Conservation (phyloP, 92 coral and sea anemone species). For the Phenganax marumi region DNA sequence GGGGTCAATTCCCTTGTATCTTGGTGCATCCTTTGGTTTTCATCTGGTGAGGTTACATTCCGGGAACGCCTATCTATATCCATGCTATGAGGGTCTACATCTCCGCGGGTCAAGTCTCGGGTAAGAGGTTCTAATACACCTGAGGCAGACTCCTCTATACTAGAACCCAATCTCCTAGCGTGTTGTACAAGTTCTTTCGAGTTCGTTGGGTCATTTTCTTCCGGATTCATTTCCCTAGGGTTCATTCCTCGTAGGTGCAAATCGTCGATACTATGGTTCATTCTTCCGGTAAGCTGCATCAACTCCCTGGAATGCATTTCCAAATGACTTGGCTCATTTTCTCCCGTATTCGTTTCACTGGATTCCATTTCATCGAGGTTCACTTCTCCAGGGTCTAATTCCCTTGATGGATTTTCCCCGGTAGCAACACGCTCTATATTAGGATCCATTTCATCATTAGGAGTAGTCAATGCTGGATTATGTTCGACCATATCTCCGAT, state of each 20-base stretch:
- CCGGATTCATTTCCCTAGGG: neutral
- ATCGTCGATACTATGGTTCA: neutral
- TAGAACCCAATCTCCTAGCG: too few species aligned
- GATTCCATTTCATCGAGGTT: neutral
- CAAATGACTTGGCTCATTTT: neutral
- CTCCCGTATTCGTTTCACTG: neutral
- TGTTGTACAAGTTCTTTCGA: too few species aligned
- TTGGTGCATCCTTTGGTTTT: neutral
- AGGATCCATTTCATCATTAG: neutral
- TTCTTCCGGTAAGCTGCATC: neutral
- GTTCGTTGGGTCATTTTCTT: too few species aligned
- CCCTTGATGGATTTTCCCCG: neutral
- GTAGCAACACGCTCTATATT: neutral
- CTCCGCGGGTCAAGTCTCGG: neutral
- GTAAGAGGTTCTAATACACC: constrained; percentile 12
- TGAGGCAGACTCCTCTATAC: too few species aligned
- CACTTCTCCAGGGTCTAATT: neutral
- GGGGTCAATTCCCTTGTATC: neutral
- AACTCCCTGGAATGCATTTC: neutral
- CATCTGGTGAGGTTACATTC: neutral
- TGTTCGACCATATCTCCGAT: neutral
- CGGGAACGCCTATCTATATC: neutral
- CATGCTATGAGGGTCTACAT: neutral
- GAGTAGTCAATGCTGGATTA: neutral
- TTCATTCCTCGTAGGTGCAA: neutral